These are phyloP conservation scores for Paracanthobrama guichenoti DNA, from an alignment of 2,113 vertebrate genomes.

Conservation along the genomic window DNA sequence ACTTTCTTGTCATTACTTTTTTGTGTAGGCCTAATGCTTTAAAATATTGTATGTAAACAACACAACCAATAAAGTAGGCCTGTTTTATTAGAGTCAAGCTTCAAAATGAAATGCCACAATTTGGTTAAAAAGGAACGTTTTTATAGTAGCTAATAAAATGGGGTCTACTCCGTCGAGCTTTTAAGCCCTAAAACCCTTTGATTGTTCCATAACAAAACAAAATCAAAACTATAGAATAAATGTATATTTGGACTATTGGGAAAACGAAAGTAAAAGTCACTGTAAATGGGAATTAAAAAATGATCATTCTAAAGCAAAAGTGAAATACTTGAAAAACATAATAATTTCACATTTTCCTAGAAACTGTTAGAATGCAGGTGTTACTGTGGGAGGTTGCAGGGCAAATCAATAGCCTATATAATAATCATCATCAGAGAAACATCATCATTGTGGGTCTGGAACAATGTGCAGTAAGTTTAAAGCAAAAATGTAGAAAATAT, in stretches of 20 bases:
- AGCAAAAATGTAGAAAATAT: not conserved
- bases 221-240: not conserved
- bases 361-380: too few relatives aligned
- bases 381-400: too few relatives aligned
- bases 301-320: not conserved
- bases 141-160: not conserved
- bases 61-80: not conserved
- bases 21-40: too few relatives aligned
- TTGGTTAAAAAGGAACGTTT: not conserved
- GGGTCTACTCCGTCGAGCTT: too few relatives aligned
- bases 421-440: too few relatives aligned
- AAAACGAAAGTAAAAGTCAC: slow-evolving; percentile 2
- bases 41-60: not conserved
- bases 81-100: too few relatives aligned
- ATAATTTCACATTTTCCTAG: not conserved
- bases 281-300: not conserved
- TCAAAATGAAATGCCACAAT: not conserved
- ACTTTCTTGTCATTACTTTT: too few relatives aligned
- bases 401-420: too few relatives aligned
- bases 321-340: not conserved
- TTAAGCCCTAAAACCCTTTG: too few relatives aligned
- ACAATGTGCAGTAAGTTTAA: too few relatives aligned
- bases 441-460: too few relatives aligned
- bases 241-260: not conserved
- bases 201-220: not conserved